Base-by-base conservation (phyloP, 1,140 invertebrate genomes). In the Hyles vespertilio region DNA sequence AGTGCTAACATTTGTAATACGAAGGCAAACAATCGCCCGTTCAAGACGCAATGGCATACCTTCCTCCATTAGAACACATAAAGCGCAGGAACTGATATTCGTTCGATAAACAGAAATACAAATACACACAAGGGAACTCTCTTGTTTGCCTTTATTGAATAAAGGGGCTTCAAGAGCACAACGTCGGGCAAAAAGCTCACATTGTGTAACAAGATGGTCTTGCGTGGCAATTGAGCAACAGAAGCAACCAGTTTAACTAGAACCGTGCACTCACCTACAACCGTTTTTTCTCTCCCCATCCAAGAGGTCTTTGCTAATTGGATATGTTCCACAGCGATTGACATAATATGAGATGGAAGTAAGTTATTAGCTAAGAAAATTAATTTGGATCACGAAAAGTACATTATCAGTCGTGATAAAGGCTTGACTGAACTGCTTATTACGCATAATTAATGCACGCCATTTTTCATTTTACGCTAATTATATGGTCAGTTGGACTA, bases 101-200 rank as follows among this genome's bases (percentile, higher is more conserved):
- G 40, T 8, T 22, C 40, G 77, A 81, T 81, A 84, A 79, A 69
- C 63, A 66, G 68, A 76, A 76, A 74, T 56, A 75, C 74, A 74
- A 79, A 75, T 71, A 78, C 63, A 69, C 52, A 70, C 64, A 68
- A 52, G 60, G 58, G 70, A 67, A 59, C 63, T 77, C 63, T 77
- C 74, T 84, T 84, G 80, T 83, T 85, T 73, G 66, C 49, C 65
- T 69, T 56, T 45, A 54, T 36, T 32, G 59, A 72, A 77, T 67
- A 70, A 76, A 67, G 67, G 65, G 68, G 66, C 51, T 63, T 34
- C 36, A 63, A 69, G 75, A 77, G 70, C 67, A 74, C 61, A 71
- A 67, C 62, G 61, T 71, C 58, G 47, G 65, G 69, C 68, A 77
- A 79, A 78, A 79, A 70, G 67, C 67, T 58, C 58, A 61, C 67